Conservation (phyloP, 1,140 invertebrate species). For the Bombus vancouverensis region DNA sequence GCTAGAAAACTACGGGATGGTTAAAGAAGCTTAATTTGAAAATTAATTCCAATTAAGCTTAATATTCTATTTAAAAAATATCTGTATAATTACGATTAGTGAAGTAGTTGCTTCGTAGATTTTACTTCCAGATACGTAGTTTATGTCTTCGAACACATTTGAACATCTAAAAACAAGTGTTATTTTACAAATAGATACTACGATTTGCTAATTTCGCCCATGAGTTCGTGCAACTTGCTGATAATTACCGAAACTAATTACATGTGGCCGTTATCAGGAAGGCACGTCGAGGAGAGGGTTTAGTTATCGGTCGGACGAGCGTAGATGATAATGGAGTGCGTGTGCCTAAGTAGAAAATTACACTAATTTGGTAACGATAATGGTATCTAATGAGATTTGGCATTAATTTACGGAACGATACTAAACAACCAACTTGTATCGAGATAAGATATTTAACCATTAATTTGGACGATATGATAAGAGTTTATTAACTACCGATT, state of each 20-base stretch:
- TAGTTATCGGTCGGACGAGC: constrained; percentile 33
- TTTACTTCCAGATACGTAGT: not conserved
- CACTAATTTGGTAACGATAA: constrained; percentile 30
- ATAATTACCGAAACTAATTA: constrained; percentile 51
- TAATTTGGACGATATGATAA: not conserved
- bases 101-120: not conserved
- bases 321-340: constrained; percentile 23
- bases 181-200: not conserved
- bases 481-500: not conserved
- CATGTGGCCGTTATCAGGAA: constrained; percentile 37
- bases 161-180: not conserved
- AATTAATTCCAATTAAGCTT: too few species aligned
- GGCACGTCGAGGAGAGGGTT: not conserved
- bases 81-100: too few species aligned
- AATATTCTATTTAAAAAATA: too few species aligned
- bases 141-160: not conserved
- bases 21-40: too few species aligned
- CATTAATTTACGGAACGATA: constrained; percentile 17
- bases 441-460: constrained; percentile 4
- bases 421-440: not conserved
- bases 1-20: too few species aligned
- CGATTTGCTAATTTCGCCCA: not conserved
- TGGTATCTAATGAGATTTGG: constrained; percentile 7
- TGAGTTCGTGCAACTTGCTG: not conserved
- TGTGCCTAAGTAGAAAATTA: constrained; percentile 36